phyloP scores from a whole-genome alignment of 2,797 vertebrate species.

The Acipenser ruthenus region DNA sequence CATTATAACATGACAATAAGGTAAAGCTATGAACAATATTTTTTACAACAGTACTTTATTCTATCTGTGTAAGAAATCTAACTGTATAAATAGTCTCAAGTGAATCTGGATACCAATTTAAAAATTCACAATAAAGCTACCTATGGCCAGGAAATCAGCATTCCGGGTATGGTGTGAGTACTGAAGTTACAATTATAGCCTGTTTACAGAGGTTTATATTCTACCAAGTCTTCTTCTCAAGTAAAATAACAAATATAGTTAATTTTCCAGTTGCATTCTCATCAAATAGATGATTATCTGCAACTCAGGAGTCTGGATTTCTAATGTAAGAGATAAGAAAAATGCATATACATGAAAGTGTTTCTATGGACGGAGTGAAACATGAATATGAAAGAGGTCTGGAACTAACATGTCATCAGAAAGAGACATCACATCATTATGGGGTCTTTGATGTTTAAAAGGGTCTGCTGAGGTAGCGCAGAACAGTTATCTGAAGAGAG shows the following conservation, averaged over 20 bases:
- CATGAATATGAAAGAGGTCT: conserved; percentile 50
- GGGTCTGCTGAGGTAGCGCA: conserved; percentile 26
- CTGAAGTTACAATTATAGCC: neutral
- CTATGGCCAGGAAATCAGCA: too few relatives aligned
- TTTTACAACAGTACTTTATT: too few relatives aligned
- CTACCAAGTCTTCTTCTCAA: neutral
- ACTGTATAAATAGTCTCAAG: too few relatives aligned
- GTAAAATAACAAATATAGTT: conserved; percentile 24
- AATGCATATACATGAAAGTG: conserved; percentile 38
- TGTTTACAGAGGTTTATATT: conserved; percentile 2
- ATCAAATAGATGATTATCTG: conserved; percentile 43
- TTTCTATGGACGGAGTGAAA: conserved; percentile 18
- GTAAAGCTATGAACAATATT: too few relatives aligned
- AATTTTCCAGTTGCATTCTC: conserved; percentile 42
- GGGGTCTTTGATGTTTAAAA: conserved; percentile 49
- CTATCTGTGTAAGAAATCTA: too few relatives aligned
- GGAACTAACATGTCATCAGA: conserved; percentile 41
- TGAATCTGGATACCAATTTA: too few relatives aligned
- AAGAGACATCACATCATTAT: conserved; percentile 35
- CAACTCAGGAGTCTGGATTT: conserved; percentile 37
- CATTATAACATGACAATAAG: too few relatives aligned
- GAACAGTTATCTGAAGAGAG: conserved; percentile 28
- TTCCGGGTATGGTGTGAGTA: too few relatives aligned
- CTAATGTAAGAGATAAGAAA: conserved; percentile 58
- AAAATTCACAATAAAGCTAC: too few relatives aligned